Evolutionary conservation across 2,888 invertebrate species (phyloP).

Genomic region (Trisateles emortualis): DNA sequence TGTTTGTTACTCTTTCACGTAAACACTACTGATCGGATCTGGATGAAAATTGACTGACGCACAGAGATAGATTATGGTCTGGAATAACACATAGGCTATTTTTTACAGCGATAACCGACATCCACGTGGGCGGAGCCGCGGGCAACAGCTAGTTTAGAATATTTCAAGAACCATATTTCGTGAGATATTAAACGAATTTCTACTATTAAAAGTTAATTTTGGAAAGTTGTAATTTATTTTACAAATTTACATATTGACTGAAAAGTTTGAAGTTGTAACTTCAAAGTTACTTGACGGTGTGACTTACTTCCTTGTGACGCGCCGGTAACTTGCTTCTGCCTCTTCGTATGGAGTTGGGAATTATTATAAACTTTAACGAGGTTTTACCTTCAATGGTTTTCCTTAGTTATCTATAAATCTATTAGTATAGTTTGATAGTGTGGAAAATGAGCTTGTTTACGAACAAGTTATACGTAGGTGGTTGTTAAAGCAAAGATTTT

Average conservation of each 20-base stretch:
- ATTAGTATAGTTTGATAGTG: not conserved
- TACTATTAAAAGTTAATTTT: not conserved
- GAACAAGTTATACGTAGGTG: not conserved
- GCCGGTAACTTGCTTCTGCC: constrained; percentile 39
- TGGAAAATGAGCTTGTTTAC: too few species aligned
- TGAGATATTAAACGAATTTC: not conserved
- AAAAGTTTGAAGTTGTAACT: not conserved
- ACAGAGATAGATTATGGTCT: too few species aligned
- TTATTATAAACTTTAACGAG: constrained; percentile 66
- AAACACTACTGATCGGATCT: too few species aligned
- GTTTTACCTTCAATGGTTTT: constrained; percentile 51
- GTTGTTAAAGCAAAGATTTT: too few species aligned
- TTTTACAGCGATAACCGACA: too few species aligned
- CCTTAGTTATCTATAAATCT: constrained; percentile 10
- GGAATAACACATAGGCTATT: too few species aligned
- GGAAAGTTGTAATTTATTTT: not conserved
- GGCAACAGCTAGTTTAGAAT: too few species aligned
- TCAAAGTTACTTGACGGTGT: constrained; percentile 4
- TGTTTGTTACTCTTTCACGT: too few species aligned
- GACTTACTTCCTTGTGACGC: constrained; percentile 19
- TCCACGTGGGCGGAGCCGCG: too few species aligned
- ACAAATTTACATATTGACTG: not conserved
- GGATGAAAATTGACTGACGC: too few species aligned
- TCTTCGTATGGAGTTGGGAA: constrained; percentile 50
- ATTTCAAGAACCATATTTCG: not conserved